A percentile compares a stretch with the other conserved stretches of the same genome.
phyloP scores from a whole-genome alignment of 92 coral and sea anemone species.

The Scolanthus callimorphus region DNA sequence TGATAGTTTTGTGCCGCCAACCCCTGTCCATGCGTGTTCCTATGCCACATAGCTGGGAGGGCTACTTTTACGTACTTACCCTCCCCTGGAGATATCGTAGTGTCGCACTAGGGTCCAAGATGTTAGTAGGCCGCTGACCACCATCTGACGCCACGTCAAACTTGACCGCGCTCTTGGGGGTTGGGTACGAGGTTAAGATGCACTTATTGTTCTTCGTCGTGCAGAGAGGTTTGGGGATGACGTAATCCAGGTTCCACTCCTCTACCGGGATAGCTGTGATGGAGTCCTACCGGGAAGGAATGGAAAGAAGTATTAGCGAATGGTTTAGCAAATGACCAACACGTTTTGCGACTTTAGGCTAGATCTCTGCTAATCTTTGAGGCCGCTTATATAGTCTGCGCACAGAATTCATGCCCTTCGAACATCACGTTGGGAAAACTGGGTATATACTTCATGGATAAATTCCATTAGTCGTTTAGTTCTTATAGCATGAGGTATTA shows the following conservation, averaged over 20 bases:
- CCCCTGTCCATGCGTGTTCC: too few species aligned
- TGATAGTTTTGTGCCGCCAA: too few species aligned
- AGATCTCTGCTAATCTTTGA: too few species aligned
- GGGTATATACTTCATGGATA: too few species aligned
- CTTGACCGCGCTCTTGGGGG: constrained; percentile 76
- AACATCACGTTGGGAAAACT: too few species aligned
- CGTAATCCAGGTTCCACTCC: constrained; percentile 80
- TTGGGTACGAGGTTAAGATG: constrained; percentile 77
- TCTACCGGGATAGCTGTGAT: constrained; percentile 85
- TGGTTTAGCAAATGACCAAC: too few species aligned
- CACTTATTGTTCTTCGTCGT: constrained; percentile 78
- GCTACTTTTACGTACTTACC: constrained; percentile 38
- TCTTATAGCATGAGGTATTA: too few species aligned
- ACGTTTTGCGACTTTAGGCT: too few species aligned
- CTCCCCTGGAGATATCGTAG: constrained; percentile 75
- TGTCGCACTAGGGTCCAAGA: constrained; percentile 74
- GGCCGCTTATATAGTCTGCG: too few species aligned
- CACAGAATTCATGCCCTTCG: too few species aligned
- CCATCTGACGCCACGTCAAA: constrained; percentile 63
- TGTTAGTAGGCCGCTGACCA: constrained; percentile 74
- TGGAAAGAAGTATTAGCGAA: not conserved
- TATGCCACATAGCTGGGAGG: too few species aligned
- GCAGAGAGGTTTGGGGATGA: constrained; percentile 89
- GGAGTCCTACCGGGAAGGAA: constrained; percentile 61
- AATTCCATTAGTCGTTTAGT: too few species aligned